Evolutionary conservation across 2,888 invertebrate species (phyloP).

Genomic region (Aquatica leii): DNA sequence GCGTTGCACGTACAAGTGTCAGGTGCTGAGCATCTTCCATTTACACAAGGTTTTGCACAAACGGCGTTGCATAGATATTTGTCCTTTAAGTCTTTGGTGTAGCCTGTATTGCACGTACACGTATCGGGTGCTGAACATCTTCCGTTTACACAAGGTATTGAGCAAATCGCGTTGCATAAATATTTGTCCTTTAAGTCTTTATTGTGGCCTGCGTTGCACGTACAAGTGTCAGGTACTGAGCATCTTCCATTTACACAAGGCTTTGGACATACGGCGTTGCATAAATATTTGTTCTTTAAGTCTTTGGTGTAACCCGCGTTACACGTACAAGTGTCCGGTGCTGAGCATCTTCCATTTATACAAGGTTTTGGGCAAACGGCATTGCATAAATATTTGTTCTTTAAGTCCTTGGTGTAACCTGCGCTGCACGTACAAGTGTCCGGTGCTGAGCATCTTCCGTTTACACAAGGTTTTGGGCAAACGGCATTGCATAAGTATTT

Average conservation of each 20-base stretch:
- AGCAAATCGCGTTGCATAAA: constrained; percentile 72
- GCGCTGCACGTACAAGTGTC: constrained; percentile 37
- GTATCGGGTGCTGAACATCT: constrained; percentile 71
- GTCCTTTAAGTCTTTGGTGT: background rate
- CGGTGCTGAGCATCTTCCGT: constrained; percentile 41
- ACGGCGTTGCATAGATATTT: constrained; percentile 29
- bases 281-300: constrained; percentile 10
- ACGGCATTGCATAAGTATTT: constrained; percentile 29
- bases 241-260: constrained; percentile 12
- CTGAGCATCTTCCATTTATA: constrained; percentile 82
- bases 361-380: constrained; percentile 63
- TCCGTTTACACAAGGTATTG: constrained; percentile 73
- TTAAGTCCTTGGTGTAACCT: constrained; percentile 42
- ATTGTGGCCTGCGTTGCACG: constrained; percentile 13
- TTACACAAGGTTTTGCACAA: constrained; percentile 15
- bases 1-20: constrained; percentile 37
- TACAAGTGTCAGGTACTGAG: too few species aligned
- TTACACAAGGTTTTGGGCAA: constrained; percentile 15
- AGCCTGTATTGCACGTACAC: constrained; percentile 58
- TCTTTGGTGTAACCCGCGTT: too few species aligned
- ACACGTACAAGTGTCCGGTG: too few species aligned
- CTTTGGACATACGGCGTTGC: background rate
- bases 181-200: constrained; percentile 34
- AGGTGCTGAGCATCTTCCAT: constrained; percentile 41
- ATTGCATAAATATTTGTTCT: constrained; percentile 53